phyloP scores from a whole-genome alignment of 2,113 vertebrate genomes.

The Neodon shergylaensis region DNA sequence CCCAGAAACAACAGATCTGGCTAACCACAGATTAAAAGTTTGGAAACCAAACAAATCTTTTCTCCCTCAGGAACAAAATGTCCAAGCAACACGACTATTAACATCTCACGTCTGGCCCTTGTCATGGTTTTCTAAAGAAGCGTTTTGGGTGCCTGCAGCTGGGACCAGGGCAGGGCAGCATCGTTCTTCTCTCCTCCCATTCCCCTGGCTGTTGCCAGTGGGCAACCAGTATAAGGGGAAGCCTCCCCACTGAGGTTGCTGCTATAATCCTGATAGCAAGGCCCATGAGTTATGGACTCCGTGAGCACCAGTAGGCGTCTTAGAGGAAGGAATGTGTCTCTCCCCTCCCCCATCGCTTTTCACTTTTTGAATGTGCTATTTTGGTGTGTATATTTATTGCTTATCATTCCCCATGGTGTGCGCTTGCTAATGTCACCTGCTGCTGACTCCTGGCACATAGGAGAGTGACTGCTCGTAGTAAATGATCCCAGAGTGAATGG shows the following conservation, averaged over 20 bases:
- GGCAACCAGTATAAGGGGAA: no score
- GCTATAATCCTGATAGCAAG: not conserved
- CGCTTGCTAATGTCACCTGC: not conserved
- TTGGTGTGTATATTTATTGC: not conserved
- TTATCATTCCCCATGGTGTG: not conserved
- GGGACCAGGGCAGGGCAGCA: not conserved
- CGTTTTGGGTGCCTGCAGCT: not conserved
- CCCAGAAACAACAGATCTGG: not conserved
- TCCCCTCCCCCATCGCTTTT: not conserved
- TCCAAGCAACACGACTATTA: not conserved
- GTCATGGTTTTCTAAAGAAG: not conserved
- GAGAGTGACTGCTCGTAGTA: not conserved
- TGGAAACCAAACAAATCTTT: not conserved
- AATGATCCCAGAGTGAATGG: not conserved
- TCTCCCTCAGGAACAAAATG: not conserved
- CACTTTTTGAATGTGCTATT: not conserved
- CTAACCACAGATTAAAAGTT: not conserved
- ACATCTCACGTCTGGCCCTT: not conserved
- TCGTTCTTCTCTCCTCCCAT: rapidly evolving
- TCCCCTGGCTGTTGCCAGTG: not conserved
- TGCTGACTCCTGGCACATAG: not conserved
- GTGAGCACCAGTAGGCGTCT: not conserved
- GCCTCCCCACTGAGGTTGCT: not conserved
- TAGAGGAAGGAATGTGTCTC: no score
- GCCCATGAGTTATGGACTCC: not conserved